Evolutionary conservation across 2,113 vertebrate genomes (phyloP).

Genomic region (Dendropsophus ebraccatus): DNA sequence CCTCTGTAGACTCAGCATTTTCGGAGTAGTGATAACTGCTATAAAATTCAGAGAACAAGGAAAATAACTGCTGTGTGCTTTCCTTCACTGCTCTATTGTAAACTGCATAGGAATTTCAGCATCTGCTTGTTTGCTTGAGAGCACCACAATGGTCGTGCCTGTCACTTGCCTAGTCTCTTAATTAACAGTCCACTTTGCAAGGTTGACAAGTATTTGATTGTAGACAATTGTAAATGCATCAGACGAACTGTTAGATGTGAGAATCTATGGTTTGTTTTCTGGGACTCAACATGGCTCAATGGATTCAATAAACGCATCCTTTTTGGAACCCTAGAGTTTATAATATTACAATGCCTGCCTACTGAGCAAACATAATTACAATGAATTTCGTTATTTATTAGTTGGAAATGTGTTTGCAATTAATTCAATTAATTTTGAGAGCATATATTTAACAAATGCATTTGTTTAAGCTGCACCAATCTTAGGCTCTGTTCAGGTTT

Average conservation of each 20-base stretch:
- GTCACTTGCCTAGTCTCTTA: conserved; percentile 17
- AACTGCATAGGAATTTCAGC: conserved; percentile 23
- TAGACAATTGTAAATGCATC: conserved; percentile 2
- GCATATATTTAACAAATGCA: neutral
- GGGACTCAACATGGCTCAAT: conserved; percentile 63
- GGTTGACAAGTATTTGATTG: conserved; percentile 27
- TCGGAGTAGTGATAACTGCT: conserved; percentile 9
- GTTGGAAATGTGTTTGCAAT: neutral
- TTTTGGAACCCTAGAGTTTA: neutral
- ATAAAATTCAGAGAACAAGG: conserved; percentile 31
- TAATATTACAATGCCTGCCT: neutral
- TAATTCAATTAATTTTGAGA: neutral
- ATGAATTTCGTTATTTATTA: neutral
- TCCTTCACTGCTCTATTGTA: conserved; percentile 28
- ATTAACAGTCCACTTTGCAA: conserved; percentile 20
- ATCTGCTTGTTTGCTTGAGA: conserved; percentile 37
- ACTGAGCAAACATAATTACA: neutral
- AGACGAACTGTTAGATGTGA: conserved; percentile 29
- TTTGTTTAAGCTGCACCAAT: too few relatives aligned
- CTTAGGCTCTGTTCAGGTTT: too few relatives aligned
- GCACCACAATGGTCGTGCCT: conserved; percentile 19
- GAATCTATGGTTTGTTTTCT: conserved; percentile 18
- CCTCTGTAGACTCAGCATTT: conserved; percentile 22
- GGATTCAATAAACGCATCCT: neutral
- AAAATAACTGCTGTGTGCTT: conserved; percentile 3